These are phyloP conservation scores for Dryobates pubescens DNA, from an alignment of 2,797 vertebrate species.

Conservation along the genomic window DNA sequence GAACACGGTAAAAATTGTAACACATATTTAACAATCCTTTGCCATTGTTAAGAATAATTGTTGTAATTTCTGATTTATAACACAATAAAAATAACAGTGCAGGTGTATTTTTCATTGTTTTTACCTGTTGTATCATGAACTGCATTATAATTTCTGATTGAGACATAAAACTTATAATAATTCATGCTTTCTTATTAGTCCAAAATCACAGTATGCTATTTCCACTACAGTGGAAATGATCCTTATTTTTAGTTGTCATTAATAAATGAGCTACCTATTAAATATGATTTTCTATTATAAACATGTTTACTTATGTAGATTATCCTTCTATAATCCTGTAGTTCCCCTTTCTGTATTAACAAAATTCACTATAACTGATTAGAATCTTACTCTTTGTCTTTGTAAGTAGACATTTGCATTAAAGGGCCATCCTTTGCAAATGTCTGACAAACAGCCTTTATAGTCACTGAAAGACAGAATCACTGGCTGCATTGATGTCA, in stretches of 20 bases:
- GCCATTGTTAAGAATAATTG: background rate
- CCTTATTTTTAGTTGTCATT: background rate
- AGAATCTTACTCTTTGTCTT: background rate
- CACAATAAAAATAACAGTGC: background rate
- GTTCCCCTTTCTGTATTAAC: background rate
- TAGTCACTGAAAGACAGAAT: background rate
- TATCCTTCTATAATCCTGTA: background rate
- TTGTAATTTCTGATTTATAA: background rate
- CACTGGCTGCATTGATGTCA: background rate
- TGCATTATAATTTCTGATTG: background rate
- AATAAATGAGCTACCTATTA: background rate
- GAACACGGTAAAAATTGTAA: background rate
- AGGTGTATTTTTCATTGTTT: background rate
- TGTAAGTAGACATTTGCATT: background rate
- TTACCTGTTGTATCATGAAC: background rate
- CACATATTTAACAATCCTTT: background rate
- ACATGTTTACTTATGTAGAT: background rate
- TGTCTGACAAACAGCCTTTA: background rate
- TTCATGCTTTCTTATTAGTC: background rate
- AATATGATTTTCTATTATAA: background rate
- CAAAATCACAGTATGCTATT: background rate
- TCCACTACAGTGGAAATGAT: background rate
- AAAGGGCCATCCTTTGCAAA: background rate
- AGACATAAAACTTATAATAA: background rate
- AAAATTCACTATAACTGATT: background rate